Percentiles rank a stretch among this genome's conserved stretches.
phyloP scores from a whole-genome alignment of 2,113 vertebrate genomes.

The Piaya cayana region DNA sequence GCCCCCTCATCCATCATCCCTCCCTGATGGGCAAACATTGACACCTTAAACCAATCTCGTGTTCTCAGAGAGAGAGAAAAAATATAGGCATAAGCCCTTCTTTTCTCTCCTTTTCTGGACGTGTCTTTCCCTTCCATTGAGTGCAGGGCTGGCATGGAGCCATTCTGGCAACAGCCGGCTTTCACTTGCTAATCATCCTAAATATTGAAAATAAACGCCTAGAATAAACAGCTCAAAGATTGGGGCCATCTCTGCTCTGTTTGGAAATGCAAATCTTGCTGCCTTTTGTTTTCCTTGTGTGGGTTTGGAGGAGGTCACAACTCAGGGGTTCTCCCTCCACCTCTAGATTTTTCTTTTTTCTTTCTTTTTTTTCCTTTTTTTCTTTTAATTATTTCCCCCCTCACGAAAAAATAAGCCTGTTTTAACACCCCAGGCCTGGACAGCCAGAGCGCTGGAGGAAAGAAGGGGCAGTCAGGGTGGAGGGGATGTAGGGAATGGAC shows the following conservation, averaged over 20 bases:
- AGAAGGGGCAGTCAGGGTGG: not conserved
- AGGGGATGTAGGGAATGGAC: slow-evolving; percentile 12
- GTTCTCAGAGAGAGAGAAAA: slow-evolving; percentile 24
- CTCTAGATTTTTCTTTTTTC: not conserved
- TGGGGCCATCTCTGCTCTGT: slow-evolving; percentile 68
- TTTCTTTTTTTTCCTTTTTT: too few relatives aligned
- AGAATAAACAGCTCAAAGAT: slow-evolving; percentile 76
- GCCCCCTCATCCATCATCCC: slow-evolving; percentile 41
- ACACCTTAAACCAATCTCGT: slow-evolving; percentile 63
- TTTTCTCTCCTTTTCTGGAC: slow-evolving; percentile 61
- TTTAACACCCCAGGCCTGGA: slow-evolving; percentile 19
- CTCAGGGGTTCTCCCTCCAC: slow-evolving; percentile 15
- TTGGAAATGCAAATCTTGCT: slow-evolving; percentile 73
- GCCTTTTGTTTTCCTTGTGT: slow-evolving; percentile 66
- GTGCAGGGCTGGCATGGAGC: slow-evolving; percentile 53
- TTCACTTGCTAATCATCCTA: slow-evolving; percentile 85
- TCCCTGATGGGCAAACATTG: slow-evolving; percentile 49
- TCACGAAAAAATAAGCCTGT: slow-evolving; percentile 4
- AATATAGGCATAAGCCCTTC: slow-evolving; percentile 59
- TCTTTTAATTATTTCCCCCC: not conserved
- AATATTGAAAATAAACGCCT: slow-evolving; percentile 79
- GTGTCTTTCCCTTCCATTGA: slow-evolving; percentile 61
- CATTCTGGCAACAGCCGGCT: slow-evolving; percentile 73
- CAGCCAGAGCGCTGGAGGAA: not conserved
- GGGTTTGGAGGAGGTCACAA: slow-evolving; percentile 61